Percentiles rank a stretch among this genome's conserved stretches.
These are phyloP conservation scores for Orthonevra nobilis DNA, from an alignment of 2,888 invertebrate genomes.

Conservation along the genomic window DNA sequence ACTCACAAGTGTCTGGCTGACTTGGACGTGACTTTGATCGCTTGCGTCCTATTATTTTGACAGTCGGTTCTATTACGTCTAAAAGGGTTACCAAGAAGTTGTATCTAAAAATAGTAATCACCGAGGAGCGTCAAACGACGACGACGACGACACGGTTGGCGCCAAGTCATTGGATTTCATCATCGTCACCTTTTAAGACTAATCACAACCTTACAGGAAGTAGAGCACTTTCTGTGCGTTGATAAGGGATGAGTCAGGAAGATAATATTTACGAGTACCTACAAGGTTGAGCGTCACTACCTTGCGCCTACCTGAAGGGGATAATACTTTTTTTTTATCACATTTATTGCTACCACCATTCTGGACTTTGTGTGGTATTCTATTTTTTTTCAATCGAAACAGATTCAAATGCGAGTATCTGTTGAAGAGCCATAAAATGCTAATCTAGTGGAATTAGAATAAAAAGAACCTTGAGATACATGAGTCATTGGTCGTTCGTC, in stretches of 20 bases:
- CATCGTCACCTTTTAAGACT: conserved; percentile 22
- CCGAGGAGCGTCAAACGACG: no score
- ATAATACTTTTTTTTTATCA: conserved; percentile 22
- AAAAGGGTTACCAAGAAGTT: neutral
- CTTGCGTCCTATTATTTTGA: conserved; percentile 11
- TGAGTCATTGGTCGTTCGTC: no score
- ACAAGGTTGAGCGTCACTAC: conserved; percentile 15
- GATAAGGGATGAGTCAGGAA: conserved; percentile 56
- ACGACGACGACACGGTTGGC: no score
- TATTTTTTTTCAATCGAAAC: conserved; percentile 7
- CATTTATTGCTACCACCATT: conserved; percentile 19
- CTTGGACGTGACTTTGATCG: conserved; percentile 50
- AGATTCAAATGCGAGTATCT: neutral
- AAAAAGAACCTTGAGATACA: no score
- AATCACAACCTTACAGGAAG: conserved; percentile 53
- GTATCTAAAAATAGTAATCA: conserved; percentile 34
- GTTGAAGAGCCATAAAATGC: conserved; percentile 38
- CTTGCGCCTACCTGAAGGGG: conserved; percentile 7
- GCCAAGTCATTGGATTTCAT: conserved; percentile 55
- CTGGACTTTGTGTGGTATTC: conserved; percentile 10
- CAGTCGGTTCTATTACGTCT: neutral
- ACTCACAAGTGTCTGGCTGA: no score
- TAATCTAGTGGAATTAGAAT: no score
- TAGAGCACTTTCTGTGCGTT: conserved; percentile 34
- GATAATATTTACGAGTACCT: conserved; percentile 13